Base-by-base conservation (phyloP, 2,888 invertebrate species). In the Teleogryllus oceanicus region DNA sequence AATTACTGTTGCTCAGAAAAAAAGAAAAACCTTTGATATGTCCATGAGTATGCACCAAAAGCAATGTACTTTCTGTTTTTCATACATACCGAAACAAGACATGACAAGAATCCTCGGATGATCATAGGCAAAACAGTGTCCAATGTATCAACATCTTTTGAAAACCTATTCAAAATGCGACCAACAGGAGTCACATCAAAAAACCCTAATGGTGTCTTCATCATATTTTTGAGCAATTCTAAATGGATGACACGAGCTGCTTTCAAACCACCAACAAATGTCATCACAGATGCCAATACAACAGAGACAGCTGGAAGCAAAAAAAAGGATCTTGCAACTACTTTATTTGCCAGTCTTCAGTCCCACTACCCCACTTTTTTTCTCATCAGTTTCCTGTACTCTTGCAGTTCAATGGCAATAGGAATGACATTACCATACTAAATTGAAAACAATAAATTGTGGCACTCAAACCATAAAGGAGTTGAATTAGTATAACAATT, bases 51-150 rank as follows among this genome's bases (percentile, higher is more conserved):
- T 37, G 37, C 37, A 37, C 37, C 37, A 37, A 37, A 37, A 37
- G 37, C 37, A 37, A 37, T 5, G 37, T 37, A 37, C 37, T 37
- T 37, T 37, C 37, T 1, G 8, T 37, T 37, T 62, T 62, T 50
- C 49, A 37, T 50, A 80, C 85, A 88, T 89, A 90, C 89, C 89
- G 85, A 84, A 84, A 88, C 87, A 81, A 86, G 84, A 83, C 86
- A 87, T 83, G 84, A 86, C 75, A 90, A 78, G 84, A 88, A 88
- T n/a, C 84, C 83, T 24, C 86, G 84, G 50, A 87, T 78, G 37
- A 84, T 86, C 82, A 84, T 83, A 2, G 86, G 85, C 10, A 87
- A 82, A 13, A 84, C 83, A n/a, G 83, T 84, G 82, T 87, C 87
- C 75, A 87, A 83, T 2, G 84, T 84, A 82, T 87, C 87, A 50